A percentile compares a stretch with the other conserved stretches of the same genome.
Evolutionary conservation across 2,113 vertebrate genomes (phyloP).

Genomic region (Xyliphius kryptos): DNA sequence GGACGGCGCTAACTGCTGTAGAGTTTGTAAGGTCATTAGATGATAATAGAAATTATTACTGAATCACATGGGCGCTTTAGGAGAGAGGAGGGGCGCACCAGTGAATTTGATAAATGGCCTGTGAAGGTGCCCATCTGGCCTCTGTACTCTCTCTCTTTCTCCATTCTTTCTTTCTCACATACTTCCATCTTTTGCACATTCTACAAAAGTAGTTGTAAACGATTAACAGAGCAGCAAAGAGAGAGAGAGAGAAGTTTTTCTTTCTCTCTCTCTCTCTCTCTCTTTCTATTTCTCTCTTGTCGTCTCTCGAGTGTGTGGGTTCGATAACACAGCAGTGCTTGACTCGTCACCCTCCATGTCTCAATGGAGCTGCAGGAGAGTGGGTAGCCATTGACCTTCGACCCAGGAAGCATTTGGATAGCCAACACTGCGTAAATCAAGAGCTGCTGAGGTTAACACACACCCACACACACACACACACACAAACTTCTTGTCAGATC

Average conservation of each 20-base stretch:
- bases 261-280: too few relatives aligned
- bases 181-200: constrained; percentile 50
- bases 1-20: constrained; percentile 71
- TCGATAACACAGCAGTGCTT: too few relatives aligned
- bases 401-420: constrained; percentile 55
- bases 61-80: constrained; percentile 97
- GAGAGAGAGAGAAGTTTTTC: too few relatives aligned
- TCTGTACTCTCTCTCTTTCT: constrained; percentile 56
- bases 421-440: constrained; percentile 49
- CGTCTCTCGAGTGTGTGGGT: too few relatives aligned
- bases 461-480: too few relatives aligned
- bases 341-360: constrained; percentile 19
- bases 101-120: constrained; percentile 99
- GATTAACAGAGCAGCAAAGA: too few relatives aligned
- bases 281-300: too few relatives aligned
- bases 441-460: constrained; percentile 31
- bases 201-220: too few relatives aligned
- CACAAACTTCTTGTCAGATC: too few relatives aligned
- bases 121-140: constrained; percentile 98
- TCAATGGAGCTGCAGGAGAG: constrained; percentile 45
- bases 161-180: constrained; percentile 57
- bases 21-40: constrained; percentile 90
- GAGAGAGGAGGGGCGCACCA: constrained; percentile 72
- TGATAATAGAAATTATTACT: constrained; percentile 98
- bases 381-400: constrained; percentile 58